These are phyloP conservation scores for Pterocles gutturalis DNA, from an alignment of 2,113 vertebrate species.

Conservation along the genomic window DNA sequence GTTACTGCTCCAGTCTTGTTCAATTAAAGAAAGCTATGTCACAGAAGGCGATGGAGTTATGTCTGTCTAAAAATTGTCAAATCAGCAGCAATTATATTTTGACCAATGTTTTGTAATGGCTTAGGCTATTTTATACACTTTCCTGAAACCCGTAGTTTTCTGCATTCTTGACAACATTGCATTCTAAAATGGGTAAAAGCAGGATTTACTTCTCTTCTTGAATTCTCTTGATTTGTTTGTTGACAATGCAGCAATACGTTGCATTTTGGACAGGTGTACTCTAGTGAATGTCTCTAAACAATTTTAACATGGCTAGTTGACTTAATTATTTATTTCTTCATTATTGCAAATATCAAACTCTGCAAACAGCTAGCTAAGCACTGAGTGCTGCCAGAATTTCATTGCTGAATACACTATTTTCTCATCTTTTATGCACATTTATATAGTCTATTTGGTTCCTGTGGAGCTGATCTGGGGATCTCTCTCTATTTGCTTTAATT, in stretches of 20 bases:
- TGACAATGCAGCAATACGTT: not conserved
- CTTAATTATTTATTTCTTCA: conserved; percentile 34
- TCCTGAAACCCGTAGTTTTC: not conserved
- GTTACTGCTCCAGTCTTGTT: not conserved
- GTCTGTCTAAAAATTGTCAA: not conserved
- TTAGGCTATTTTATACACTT: not conserved
- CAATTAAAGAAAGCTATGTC: not conserved
- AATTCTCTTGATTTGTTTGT: not conserved
- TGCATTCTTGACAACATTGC: not conserved
- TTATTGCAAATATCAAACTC: not conserved
- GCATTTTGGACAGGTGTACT: not conserved
- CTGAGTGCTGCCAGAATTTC: conserved; percentile 8
- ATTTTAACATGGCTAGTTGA: not conserved
- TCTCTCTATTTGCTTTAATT: not conserved
- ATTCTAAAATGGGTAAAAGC: not conserved
- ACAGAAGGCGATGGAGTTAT: not conserved
- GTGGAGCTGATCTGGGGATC: conserved; percentile 8
- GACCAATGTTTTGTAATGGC: not conserved
- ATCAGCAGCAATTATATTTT: not conserved
- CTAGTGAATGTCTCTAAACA: not conserved
- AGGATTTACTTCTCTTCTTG: not conserved
- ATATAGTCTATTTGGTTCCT: conserved; percentile 22
- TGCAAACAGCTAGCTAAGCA: not conserved
- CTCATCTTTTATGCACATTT: conserved; percentile 14
- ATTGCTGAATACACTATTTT: not conserved